Evolutionary conservation across 2,113 vertebrate genomes (phyloP).

Genomic region (Psophia crepitans): DNA sequence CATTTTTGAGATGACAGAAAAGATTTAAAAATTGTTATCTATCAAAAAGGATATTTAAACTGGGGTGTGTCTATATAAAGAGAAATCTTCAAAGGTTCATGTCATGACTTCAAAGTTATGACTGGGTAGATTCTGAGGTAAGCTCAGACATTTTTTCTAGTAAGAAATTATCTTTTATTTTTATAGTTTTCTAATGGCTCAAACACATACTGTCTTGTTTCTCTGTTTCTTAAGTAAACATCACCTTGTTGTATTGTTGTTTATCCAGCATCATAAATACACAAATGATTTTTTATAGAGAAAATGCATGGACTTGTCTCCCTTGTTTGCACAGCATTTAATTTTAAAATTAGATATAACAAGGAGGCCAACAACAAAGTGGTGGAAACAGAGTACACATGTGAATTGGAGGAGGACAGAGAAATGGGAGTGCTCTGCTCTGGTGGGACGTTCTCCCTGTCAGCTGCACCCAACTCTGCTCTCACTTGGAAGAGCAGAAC

Average conservation of each 20-base stretch:
- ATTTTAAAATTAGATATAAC: neutral
- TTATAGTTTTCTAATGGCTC: neutral
- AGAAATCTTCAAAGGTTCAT: neutral
- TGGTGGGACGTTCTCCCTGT: neutral
- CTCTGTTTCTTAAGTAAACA: neutral
- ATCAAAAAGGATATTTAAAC: neutral
- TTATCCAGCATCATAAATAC: neutral
- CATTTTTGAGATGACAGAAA: neutral
- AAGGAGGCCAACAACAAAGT: neutral
- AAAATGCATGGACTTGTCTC: neutral
- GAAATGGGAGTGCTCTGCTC: neutral
- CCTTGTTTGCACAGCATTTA: neutral
- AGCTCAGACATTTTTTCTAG: neutral
- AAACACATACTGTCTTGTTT: neutral
- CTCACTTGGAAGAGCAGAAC: neutral
- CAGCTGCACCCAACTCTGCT: neutral
- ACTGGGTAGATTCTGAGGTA: neutral
- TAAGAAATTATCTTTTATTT: neutral
- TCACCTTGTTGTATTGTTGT: neutral
- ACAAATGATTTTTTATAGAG: neutral
- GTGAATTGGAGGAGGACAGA: neutral
- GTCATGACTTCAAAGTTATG: neutral
- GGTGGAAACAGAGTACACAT: fast-evolving
- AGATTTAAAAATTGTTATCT: neutral
- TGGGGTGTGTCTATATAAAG: neutral